Base-by-base conservation (phyloP, 2,888 invertebrate genomes). In the Tillus elongatus region DNA sequence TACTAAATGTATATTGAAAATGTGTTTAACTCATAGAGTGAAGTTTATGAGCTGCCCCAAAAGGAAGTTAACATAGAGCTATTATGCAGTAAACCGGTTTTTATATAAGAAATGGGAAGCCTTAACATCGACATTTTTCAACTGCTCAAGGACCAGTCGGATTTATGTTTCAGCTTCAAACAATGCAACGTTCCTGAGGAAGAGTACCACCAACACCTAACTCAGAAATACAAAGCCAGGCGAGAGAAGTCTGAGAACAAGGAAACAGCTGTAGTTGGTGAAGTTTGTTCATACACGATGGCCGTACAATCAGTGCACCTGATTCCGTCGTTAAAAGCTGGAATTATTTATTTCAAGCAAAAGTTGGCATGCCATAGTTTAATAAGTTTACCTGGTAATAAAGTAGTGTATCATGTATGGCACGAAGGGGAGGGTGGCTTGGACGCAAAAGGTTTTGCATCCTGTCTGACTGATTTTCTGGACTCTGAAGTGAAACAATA, bases 71-170 rank as follows among this genome's bases (percentile, higher is more conserved):
- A 29, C 11, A 29, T 4, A n/a, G n/a, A 29, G 15, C 10, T 33
- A 13, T 6, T 34, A 31, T 34, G n/a, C 4, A 36, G 34, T 11
- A 10, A 6, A 10, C n/a, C 31, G 3, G 19, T 36, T 3, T 15
- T 9, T 15, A 15, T n/a, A 9, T 4, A 6, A 34, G n/a, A n/a
- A 9, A 12, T 14, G 11, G 15, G 28, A 14, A 37, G 33, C 3
- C 29, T 39, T 13, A 43, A 36, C 28, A 37, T 42, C 26, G 37
- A 39, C 33, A 39, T 42, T 11, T 44, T 38, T 16, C 39, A 44
- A 11, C 39, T 36, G 15, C 28, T 10, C 16, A 41, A 44, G 28
- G 43, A 43, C 38, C 36, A 43, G 34, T 44, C 41, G n/a, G 39
- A 41, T 37, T 35, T 44, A 3, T 44, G 39, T 41, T 44, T 41